phyloP scores from a whole-genome alignment of 2,888 invertebrate genomes.

The Heteromyza rotundicornis region DNA sequence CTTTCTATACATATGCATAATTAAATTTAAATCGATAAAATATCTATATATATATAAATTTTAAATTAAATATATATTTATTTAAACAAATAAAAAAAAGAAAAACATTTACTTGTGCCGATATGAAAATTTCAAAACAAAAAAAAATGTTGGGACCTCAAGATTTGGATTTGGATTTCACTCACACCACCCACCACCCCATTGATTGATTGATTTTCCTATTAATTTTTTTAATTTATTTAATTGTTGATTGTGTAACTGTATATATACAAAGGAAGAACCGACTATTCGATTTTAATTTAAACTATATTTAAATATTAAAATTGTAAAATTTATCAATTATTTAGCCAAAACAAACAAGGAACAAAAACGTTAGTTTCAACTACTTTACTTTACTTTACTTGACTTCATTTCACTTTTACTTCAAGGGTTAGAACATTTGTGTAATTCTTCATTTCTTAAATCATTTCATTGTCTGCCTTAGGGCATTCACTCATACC shows the following conservation, averaged over 20 bases:
- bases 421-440: too few relatives aligned
- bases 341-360: not conserved
- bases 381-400: too few relatives aligned
- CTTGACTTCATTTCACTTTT: too few relatives aligned
- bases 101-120: slow-evolving; percentile 19
- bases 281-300: slow-evolving; percentile 14
- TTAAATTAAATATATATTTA: too few relatives aligned
- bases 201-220: too few relatives aligned
- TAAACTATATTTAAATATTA: not conserved
- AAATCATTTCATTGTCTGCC: too few relatives aligned
- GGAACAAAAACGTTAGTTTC: too few relatives aligned
- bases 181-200: not conserved
- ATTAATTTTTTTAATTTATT: not conserved
- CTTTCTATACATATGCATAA: not conserved
- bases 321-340: not conserved
- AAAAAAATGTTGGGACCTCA: slow-evolving; percentile 23
- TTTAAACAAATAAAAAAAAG: slow-evolving; percentile 8
- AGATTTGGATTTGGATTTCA: slow-evolving; percentile 9
- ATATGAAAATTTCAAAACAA: slow-evolving; percentile 9
- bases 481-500: too few relatives aligned
- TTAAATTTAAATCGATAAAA: slow-evolving; percentile 11
- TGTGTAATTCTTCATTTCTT: too few relatives aligned
- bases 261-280: too few relatives aligned
- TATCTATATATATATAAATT: too few relatives aligned
- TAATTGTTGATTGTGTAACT: too few relatives aligned